Base-by-base conservation (phyloP, 2,888 invertebrate genomes). In the Tipula unca region DNA sequence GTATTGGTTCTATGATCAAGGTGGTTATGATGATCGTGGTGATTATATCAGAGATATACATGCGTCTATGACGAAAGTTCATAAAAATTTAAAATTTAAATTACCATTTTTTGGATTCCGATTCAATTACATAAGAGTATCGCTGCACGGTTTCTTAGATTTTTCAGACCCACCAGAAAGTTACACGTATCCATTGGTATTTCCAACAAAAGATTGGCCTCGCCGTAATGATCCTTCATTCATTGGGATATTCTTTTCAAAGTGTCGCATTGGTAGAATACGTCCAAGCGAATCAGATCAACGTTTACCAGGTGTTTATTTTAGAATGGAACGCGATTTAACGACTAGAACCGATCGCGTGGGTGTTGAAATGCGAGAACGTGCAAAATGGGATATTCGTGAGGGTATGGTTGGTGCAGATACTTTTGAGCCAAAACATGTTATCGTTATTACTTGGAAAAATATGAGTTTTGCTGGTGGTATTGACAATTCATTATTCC, bases 391-490 rank as follows among this genome's bases (percentile, higher is more conserved):
- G 96, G 97, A 98, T 89, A 95, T 98, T 86, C 93, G 96, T 84
- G 94, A 96, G 88, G 97, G 97, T 10, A 97, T 98, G 25, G 96
- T 97, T 35, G 98, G 99, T 0, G 95, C 98, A 0, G 96, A 96
- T 82, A 95, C 95, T 1, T 99, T 99, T 91, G 93, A 94, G 87
- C 98, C 99, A 0, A 97, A 98, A 89, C 98, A 98, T 89, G 96
- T 95, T 2, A 92, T 97, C 86, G 96, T 98, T 86, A 94, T 96
- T 86, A 99, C 99, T 0, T 99, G 99, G 99, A 97, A 97, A 90
- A 98, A 99, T 90, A 95, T 98, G 91, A 96, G 97, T 0, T 98
- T 98, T 90, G 94, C 96, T 89, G 97, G 97, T 85, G 97, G 97
- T 87, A 96, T 96, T 88, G 95, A 94, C 87, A 94, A 95, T 90